Percentiles rank a stretch among this genome's conserved stretches.
These are phyloP conservation scores for Drosophila pandora DNA, from an alignment of 1,140 invertebrate species.

Conservation along the genomic window DNA sequence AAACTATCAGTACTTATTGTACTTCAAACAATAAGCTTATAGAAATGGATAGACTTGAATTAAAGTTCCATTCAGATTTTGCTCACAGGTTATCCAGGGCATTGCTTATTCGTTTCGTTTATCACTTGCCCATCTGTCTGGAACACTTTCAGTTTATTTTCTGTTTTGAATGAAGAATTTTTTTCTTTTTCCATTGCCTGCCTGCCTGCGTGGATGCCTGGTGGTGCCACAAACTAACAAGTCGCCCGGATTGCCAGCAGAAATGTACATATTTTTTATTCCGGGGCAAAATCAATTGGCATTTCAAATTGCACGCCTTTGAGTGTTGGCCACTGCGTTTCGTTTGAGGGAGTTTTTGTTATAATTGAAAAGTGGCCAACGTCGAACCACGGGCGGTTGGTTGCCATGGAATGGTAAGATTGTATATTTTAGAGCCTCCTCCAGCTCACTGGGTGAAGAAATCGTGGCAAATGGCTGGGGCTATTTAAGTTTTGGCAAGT, in stretches of 20 bases:
- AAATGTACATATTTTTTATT: conserved; percentile 47
- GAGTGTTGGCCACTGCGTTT: conserved; percentile 54
- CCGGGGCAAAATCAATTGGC: conserved; percentile 74
- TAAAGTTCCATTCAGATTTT: not conserved
- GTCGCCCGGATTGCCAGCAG: conserved; percentile 30
- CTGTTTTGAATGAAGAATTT: conserved; percentile 20
- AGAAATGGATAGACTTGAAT: too few relatives aligned
- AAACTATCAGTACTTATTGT: too few relatives aligned
- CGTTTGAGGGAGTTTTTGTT: conserved; percentile 56
- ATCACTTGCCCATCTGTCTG: conserved; percentile 10
- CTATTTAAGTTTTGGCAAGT: conserved; percentile 61
- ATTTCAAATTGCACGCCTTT: conserved; percentile 80
- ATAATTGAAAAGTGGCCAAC: conserved; percentile 73
- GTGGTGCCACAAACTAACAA: conserved; percentile 41
- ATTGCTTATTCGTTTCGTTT: conserved; percentile 10
- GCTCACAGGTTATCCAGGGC: not conserved
- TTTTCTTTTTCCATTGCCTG: conserved; percentile 24
- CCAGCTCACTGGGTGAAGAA: conserved; percentile 12
- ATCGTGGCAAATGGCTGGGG: conserved; percentile 14
- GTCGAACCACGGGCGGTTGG: conserved; percentile 8
- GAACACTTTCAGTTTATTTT: conserved; percentile 25
- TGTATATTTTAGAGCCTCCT: not conserved
- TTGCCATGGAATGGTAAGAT: not conserved
- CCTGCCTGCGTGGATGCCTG: not conserved
- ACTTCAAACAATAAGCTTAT: too few relatives aligned